phyloP scores from a whole-genome alignment of 2,113 vertebrate species.

The Puffinus mauretanicus region DNA sequence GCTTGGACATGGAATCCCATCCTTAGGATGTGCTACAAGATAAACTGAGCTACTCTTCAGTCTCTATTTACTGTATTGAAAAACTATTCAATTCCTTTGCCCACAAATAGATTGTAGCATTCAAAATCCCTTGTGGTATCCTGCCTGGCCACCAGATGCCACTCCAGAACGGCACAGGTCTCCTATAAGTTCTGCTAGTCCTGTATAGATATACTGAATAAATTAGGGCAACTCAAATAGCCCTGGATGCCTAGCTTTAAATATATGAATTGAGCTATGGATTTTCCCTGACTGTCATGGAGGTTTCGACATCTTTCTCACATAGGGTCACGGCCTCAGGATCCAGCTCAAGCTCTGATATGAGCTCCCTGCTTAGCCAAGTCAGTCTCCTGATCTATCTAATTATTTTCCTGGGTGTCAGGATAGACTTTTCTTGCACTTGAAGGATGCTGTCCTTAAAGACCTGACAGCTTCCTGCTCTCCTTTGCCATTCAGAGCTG shows the following conservation, averaged over 20 bases:
- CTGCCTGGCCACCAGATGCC: neutral
- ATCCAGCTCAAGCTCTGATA: neutral
- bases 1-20: neutral
- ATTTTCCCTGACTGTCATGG: neutral
- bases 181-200: neutral
- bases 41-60: neutral
- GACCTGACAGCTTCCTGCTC: neutral
- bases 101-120: neutral
- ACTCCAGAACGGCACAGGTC: neutral
- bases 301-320: neutral
- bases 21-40: neutral
- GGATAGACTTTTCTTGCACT: neutral
- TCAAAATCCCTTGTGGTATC: neutral
- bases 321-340: neutral
- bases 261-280: neutral
- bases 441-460: neutral
- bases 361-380: neutral
- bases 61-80: neutral
- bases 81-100: neutral
- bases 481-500: neutral
- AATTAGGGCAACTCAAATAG: neutral
- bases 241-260: neutral
- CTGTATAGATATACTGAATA: neutral
- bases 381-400: neutral
- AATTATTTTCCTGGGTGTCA: neutral